Base-by-base conservation (phyloP, 2,797 vertebrate species). In the Poeciliopsis infans region DNA sequence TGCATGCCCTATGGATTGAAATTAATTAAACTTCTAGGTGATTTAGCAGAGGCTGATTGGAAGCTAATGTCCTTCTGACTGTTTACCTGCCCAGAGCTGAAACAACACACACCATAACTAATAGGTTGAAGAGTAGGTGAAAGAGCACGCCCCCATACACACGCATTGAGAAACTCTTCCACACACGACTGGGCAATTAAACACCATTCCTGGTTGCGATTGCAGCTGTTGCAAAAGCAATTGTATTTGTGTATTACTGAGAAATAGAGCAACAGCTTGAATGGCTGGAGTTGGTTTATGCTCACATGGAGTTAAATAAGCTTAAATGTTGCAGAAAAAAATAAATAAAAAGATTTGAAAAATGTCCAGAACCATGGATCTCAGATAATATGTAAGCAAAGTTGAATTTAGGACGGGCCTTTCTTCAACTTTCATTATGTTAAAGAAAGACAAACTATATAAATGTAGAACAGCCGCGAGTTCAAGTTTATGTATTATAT, bases 1-100 rank as follows among this genome's bases (percentile, higher is more conserved):
- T 45, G 46, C 83, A 57, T 89, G 90, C 86, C 86, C 87, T 89
- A 88, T 92, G 87, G 90, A 92, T 88, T 88, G 85, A 92, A 92
- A 92, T 93, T 91, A 94, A 94, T 94, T 93, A 93, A 92, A 90
- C 87, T 88, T 91, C 83, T 79, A 78, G 84, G 86, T 91, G 92
- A 92, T 91, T 87, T 85, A 88, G 88, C 66, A 49, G 77, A 83
- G 86, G 87, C 82, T 91, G 89, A 94, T 93, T 93, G 86, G 90
- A 92, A 87, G 81, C 87, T 93, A 93, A 94, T 90, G 93, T 88
- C 88, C 84, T 82, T 78, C 85, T 87, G 83, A 90, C 88, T 91
- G 90, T 95, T 94, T 93, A 93, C 91, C 90, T 92, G 85, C 85
- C 80, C 79, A 47, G 79, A 86, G 89, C 88, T 87, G 80, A 88